These are phyloP conservation scores for Clinocottus analis DNA, from an alignment of 2,113 vertebrate species.

Conservation along the genomic window DNA sequence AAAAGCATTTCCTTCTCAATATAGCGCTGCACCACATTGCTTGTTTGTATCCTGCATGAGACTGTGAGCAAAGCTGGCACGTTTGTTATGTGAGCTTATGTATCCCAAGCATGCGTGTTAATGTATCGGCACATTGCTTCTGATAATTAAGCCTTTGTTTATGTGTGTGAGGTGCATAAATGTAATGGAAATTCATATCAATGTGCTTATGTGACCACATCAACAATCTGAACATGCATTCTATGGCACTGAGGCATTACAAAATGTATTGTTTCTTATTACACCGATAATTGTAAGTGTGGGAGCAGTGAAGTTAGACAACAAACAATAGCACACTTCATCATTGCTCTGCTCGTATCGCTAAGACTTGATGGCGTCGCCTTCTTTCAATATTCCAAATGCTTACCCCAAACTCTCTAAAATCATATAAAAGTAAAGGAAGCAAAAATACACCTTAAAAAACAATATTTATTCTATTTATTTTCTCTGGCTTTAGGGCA, in stretches of 20 bases:
- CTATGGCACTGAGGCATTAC: neutral
- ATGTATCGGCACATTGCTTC: neutral
- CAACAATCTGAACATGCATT: constrained; percentile 4
- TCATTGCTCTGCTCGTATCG: too few relatives aligned
- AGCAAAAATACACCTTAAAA: neutral
- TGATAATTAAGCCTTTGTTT: neutral
- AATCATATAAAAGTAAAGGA: neutral
- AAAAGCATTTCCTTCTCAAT: neutral
- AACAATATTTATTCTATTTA: neutral
- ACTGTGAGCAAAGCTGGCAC: neutral
- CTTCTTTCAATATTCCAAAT: too few relatives aligned
- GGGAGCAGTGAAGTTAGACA: neutral
- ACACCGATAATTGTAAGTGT: neutral
- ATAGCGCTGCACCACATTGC: neutral
- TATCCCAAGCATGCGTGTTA: neutral
- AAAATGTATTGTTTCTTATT: neutral
- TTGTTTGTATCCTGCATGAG: neutral
- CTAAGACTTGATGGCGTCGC: neutral
- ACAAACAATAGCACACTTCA: neutral
- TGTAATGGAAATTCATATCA: neutral
- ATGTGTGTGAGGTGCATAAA: neutral
- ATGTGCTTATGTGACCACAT: constrained; percentile 16
- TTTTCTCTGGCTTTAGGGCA: neutral
- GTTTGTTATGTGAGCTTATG: neutral
- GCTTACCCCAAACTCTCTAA: neutral